Evolutionary conservation across 1,140 invertebrate genomes (phyloP).

Genomic region (Lepidurus couesii): DNA sequence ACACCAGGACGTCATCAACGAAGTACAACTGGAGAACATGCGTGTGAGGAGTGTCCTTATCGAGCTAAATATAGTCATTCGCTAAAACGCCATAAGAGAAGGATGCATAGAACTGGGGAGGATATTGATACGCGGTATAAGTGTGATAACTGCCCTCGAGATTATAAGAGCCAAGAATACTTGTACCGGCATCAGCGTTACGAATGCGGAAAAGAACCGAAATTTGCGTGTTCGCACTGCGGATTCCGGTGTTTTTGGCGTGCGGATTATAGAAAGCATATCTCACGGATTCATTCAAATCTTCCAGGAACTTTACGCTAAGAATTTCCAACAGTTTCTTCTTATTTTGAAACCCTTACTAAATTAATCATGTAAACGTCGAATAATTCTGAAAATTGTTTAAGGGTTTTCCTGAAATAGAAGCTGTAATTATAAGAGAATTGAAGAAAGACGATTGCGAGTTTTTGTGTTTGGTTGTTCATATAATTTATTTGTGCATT

Average conservation of each 20-base stretch:
- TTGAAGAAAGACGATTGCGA: neutral
- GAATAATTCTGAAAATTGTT: too few relatives aligned
- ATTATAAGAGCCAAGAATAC: neutral
- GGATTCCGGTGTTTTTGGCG: constrained; percentile 42
- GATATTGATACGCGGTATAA: constrained; percentile 51
- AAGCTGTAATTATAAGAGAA: neutral
- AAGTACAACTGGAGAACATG: neutral
- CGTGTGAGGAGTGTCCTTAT: neutral
- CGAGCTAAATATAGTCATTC: neutral
- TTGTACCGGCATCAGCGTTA: constrained; percentile 50
- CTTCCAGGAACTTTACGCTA: neutral
- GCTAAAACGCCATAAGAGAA: neutral
- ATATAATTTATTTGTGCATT: constrained; percentile 12
- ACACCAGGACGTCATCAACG: neutral
- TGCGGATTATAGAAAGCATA: neutral
- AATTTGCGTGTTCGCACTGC: constrained; percentile 57
- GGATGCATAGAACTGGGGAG: neutral
- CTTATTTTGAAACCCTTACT: neutral
- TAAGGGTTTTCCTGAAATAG: too few relatives aligned
- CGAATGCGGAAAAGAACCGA: constrained; percentile 62
- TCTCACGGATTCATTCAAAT: neutral
- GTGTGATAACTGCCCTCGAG: neutral
- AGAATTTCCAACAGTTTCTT: neutral
- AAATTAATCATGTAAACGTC: neutral
- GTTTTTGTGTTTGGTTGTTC: neutral